Evolutionary conservation across 2,113 vertebrate species (phyloP).

Genomic region (Lethenteron camtschaticum): DNA sequence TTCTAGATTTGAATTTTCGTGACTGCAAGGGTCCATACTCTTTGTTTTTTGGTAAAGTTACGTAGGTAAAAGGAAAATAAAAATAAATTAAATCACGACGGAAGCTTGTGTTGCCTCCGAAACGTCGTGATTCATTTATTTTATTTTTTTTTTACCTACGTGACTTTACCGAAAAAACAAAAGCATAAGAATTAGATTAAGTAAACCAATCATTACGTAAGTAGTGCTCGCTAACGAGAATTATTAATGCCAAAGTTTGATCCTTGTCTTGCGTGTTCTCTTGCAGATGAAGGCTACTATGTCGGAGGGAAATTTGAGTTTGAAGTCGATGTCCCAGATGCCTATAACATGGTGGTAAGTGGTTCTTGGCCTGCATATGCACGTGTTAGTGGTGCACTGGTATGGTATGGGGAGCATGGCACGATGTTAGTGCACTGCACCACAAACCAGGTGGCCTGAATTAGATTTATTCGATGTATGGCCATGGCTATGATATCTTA

Average conservation of each 20-base stretch:
- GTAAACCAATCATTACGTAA: background rate
- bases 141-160: background rate
- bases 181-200: background rate
- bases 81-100: background rate
- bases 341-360: slow-evolving; percentile 99
- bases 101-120: background rate
- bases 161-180: too few species aligned
- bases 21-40: too few species aligned
- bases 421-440: background rate
- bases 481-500: background rate
- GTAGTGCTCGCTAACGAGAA: background rate
- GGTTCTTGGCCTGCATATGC: background rate
- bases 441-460: background rate
- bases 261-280: slow-evolving; percentile 16
- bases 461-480: background rate
- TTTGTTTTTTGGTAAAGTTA: too few species aligned
- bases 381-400: too few species aligned
- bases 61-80: background rate
- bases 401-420: background rate
- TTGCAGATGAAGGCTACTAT: slow-evolving; percentile 89
- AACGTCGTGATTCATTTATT: background rate
- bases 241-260: slow-evolving; percentile 9
- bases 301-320: slow-evolving; percentile 92
- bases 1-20: too few species aligned
- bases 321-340: slow-evolving; percentile 88